These are phyloP conservation scores for Atherinosoma microstoma DNA, from an alignment of 2,797 vertebrate species.

Conservation along the genomic window DNA sequence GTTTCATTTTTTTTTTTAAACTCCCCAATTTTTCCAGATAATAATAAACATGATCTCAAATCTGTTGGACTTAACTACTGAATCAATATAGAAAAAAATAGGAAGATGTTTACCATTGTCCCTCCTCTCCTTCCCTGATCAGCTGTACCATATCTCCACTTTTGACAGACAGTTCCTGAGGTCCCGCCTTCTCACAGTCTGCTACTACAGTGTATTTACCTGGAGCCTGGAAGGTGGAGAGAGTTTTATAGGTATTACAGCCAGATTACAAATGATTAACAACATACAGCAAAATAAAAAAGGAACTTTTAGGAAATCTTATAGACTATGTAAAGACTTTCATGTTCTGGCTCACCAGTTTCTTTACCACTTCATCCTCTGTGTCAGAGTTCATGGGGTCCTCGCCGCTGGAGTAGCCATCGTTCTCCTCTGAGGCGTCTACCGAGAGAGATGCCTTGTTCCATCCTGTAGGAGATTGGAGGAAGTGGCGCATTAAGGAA, in stretches of 20 bases:
- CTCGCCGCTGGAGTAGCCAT: conserved; percentile 91
- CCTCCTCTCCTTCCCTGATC: conserved; percentile 89
- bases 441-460: conserved; percentile 86
- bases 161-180: conserved; percentile 88
- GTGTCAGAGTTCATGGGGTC: conserved; percentile 90
- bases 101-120: conserved; percentile 87
- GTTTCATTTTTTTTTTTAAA: background rate
- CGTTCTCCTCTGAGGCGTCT: conserved; percentile 90
- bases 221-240: conserved; percentile 79
- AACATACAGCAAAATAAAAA: background rate
- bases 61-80: background rate
- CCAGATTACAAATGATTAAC: background rate
- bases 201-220: conserved; percentile 91
- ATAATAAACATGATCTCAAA: background rate
- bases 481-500: background rate
- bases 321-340: background rate
- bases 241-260: background rate
- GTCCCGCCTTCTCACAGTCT: conserved; percentile 87
- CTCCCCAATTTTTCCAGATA: background rate
- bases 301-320: background rate
- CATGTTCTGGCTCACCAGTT: conserved; percentile 83
- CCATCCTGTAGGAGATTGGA: conserved; percentile 83
- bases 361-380: conserved; percentile 89
- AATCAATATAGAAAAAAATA: background rate
- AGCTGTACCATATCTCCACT: conserved; percentile 93